Conservation (phyloP, 2,113 vertebrate species). For the Alouatta palliata region DNA sequence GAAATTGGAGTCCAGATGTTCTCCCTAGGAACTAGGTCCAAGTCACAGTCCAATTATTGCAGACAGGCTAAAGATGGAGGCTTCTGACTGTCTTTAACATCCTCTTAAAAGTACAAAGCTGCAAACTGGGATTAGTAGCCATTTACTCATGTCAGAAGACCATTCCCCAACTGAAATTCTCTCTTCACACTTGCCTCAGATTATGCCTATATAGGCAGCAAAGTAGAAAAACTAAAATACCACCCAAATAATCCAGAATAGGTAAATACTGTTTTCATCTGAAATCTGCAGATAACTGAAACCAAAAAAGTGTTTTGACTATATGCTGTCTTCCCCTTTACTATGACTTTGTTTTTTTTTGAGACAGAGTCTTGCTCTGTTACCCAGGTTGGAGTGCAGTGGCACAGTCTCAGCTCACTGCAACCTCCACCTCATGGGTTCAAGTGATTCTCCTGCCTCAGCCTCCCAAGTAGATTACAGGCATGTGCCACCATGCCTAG, state of each 20-base stretch:
- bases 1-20: constrained; percentile 2
- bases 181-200: constrained; percentile 9
- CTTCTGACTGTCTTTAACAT: background rate
- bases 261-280: constrained; percentile 37
- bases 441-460: too few species aligned
- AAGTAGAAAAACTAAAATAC: constrained; percentile 38
- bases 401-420: too few species aligned
- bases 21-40: background rate
- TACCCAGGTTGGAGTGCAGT: too few species aligned
- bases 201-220: background rate
- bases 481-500: too few species aligned
- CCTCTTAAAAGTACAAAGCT: constrained; percentile 23
- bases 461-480: too few species aligned
- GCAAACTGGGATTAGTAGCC: background rate
- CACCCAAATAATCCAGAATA: background rate
- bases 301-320: background rate
- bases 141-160: background rate
- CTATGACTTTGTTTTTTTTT: background rate
- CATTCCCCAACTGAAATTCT: background rate
- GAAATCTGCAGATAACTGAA: constrained; percentile 40
- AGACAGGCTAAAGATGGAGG: constrained; percentile 6
- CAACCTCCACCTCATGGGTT: too few species aligned
- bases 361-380: too few species aligned
- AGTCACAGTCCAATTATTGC: background rate
- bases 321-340: background rate